Evolutionary conservation across 2,888 invertebrate species (phyloP), one percentile per base, ranked within the genome.

Genomic region (Tiphia femorata): DNA sequence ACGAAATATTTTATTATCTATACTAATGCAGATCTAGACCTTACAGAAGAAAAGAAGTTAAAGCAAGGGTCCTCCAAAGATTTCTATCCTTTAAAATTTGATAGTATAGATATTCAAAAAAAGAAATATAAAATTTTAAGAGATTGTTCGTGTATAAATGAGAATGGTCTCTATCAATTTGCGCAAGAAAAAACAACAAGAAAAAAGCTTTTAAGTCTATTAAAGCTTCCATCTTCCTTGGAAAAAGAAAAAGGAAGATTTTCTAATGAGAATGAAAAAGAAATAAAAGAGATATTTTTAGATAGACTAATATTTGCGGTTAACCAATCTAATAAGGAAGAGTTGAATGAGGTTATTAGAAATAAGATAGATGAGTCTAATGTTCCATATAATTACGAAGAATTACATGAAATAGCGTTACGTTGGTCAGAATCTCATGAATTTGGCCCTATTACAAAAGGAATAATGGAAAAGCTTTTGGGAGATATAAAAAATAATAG

Each of bases 371-470:
- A 49, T 37, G 49, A 35, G 20, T n/a, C n/a, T 8, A 10, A 53
- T 27, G 33, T 70, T 64, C 62, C 68, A 58, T 70, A 73, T 54
- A 67, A 61, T 60, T 69, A 69, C 27, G 67, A 73, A 56, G 58
- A 75, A 56, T 67, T 76, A 64, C 61, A 68, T 42, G 76, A 76
- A 72, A 49, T 76, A 58, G 56, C 70, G 10, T 64, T 75, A 62
- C 74, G 76, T 56, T 76, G 76, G 75, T 68, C 49, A 58, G 76
- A 76, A 64, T 74, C 70, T 62, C 67, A 67, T 56, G 63, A 71
- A 62, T 61, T 66, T 62, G 68, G 62, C 37, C 64, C 41, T 58
- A 55, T 67, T 33, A 61, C 60, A 44, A 64, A 62, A 50, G 50
- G 14, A 62, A 60, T 65, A 49, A 59, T 72, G 56, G 50, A 58